Evolutionary conservation across 2,797 vertebrate genomes (phyloP), one percentile per base, ranked within the genome.

Genomic region (Onychomys arenicola): DNA sequence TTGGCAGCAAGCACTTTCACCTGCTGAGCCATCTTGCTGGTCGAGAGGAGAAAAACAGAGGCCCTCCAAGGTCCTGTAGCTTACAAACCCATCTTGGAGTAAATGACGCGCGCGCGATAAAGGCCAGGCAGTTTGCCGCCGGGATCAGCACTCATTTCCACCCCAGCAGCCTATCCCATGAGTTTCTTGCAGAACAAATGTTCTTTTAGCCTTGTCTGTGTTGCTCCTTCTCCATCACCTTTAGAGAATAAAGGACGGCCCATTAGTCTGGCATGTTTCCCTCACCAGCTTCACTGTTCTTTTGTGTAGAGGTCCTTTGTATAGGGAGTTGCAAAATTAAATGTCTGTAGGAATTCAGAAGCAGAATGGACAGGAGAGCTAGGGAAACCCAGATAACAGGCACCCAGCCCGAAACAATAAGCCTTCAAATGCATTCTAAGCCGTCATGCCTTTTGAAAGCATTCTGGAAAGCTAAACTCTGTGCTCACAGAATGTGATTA

Each of bases 401-500:
- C 29, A 46, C 43, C 89, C 52, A 71, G 52, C n/a, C n/a, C 32
- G 32, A 76, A 86, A 96, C 61, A 95, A 85, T 85, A 82, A 89
- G 94, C 76, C 88, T 77, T 93, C 78, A 57, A 77, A 73, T 77
- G 32, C 46, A 46, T 89, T 90, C 89, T 52, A 67, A 93, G 80
- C 87, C 87, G 10, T 63, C 57, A 0, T n/a, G 89, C 65, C 95
- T 93, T 94, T 95, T 77, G 78, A 92, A 95, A 90, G 85, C 89
- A 23, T 89, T 92, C 78, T 89, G 81, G 76, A 91, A 81, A 77
- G 34, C 93, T 94, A 59, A 85, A 89, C 88, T 55, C 92, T 43
- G 71, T 55, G 81, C 89, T 94, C 23, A 12, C 69, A 80, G 93
- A 94, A 89, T 91, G 96, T 95, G 96, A 96, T 96, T 93, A 93